A percentile compares a stretch with the other conserved stretches of the same genome.
phyloP scores from a whole-genome alignment of 1,140 invertebrate genomes.

The Solenopsis fugax region DNA sequence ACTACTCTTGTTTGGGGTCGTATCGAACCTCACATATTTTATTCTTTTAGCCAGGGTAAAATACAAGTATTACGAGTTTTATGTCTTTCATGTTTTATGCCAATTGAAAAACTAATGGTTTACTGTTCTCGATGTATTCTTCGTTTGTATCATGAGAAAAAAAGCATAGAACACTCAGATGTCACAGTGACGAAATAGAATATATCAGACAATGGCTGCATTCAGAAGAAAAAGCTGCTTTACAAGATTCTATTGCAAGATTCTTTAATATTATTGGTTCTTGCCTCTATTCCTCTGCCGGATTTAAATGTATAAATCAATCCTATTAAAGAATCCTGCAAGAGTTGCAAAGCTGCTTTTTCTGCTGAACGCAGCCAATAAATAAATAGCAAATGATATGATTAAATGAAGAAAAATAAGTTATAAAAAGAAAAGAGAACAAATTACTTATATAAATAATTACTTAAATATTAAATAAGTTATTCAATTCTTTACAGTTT shows the following conservation, averaged over 20 bases:
- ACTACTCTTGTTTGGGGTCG: not conserved
- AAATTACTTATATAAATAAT: not conserved
- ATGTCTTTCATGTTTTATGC: not conserved
- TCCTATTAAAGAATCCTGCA: no score
- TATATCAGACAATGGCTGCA: not conserved
- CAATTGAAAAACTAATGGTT: not conserved
- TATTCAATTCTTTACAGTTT: no score
- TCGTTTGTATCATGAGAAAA: not conserved
- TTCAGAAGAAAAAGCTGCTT: no score
- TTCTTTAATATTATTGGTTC: no score
- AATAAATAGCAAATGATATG: not conserved
- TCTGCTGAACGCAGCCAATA: not conserved
- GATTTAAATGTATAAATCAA: no score
- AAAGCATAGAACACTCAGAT: not conserved
- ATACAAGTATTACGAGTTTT: not conserved
- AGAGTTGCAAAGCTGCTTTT: no score
- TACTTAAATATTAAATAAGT: not conserved
- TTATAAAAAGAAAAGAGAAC: not conserved
- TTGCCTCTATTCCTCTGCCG: no score
- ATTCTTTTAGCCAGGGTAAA: not conserved
- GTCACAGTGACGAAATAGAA: not conserved
- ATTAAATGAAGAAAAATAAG: not conserved
- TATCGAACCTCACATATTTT: conserved; percentile 26
- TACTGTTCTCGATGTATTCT: not conserved
- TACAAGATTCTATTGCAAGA: no score